Conservation (phyloP, 2,888 invertebrate species). For the Oxytorus armatus region DNA sequence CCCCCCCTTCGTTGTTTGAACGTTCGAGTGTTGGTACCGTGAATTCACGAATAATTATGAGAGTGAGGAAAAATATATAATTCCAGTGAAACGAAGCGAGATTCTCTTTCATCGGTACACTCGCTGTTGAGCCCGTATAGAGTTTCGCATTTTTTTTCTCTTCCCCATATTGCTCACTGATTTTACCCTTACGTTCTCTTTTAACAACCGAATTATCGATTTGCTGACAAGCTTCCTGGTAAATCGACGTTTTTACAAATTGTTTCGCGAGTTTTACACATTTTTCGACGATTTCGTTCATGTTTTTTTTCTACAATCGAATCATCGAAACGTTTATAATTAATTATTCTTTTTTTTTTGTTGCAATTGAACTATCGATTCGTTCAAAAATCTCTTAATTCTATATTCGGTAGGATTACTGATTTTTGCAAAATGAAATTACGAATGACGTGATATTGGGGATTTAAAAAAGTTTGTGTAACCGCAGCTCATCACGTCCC, state of each 20-base stretch:
- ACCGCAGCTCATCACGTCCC: background rate
- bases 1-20: background rate
- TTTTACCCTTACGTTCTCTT: background rate
- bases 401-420: background rate
- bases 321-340: no score
- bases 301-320: background rate
- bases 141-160: background rate
- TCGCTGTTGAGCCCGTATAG: background rate
- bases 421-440: constrained; percentile 17
- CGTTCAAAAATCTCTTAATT: no score
- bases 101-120: background rate
- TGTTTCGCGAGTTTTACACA: no score
- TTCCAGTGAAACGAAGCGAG: background rate
- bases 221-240: no score
- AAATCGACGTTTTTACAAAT: no score
- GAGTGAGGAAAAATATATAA: background rate
- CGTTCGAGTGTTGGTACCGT: background rate
- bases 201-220: background rate
- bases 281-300: background rate
- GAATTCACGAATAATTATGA: constrained; percentile 1
- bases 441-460: background rate
- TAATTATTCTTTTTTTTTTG: no score
- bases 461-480: constrained; percentile 8
- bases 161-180: background rate
- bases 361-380: no score